Evolutionary conservation across 2,113 vertebrate species (phyloP).

Genomic region (Ptychochromis oligacanthus): DNA sequence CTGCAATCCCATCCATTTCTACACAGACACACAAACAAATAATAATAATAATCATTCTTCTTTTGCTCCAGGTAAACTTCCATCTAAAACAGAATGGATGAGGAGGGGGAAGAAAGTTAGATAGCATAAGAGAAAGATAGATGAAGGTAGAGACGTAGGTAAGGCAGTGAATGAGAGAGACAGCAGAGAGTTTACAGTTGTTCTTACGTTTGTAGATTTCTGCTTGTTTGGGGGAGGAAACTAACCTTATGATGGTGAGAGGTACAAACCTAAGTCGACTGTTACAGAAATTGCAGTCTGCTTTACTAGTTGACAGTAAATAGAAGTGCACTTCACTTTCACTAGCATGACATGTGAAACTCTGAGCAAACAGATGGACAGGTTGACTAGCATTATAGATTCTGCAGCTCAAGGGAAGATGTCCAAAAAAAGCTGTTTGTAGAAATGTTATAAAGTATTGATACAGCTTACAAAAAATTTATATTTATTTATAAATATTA

Average conservation of each 20-base stretch:
- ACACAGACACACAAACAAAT: background rate
- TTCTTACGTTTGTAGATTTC: background rate
- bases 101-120: slow-evolving; percentile 3
- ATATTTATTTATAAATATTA: slow-evolving; percentile 19
- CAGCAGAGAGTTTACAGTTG: background rate
- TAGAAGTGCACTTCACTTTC: too few relatives aligned
- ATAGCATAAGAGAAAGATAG: background rate
- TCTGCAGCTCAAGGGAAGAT: background rate
- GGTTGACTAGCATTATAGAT: background rate
- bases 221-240: background rate
- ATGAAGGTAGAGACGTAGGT: background rate
- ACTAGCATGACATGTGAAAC: background rate
- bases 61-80: slow-evolving; percentile 40
- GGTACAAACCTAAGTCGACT: background rate
- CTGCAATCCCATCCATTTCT: background rate
- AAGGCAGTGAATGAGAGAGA: background rate
- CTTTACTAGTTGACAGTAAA: background rate
- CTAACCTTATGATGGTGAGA: background rate
- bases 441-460: slow-evolving; percentile 2
- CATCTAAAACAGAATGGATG: slow-evolving; percentile 40
- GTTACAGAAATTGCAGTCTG: background rate
- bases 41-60: slow-evolving; percentile 30
- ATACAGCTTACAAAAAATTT: background rate
- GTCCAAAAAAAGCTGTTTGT: background rate
- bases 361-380: background rate